These are phyloP conservation scores for Dendrocopos noguchii DNA, from an alignment of 2,113 vertebrate species.

Conservation along the genomic window DNA sequence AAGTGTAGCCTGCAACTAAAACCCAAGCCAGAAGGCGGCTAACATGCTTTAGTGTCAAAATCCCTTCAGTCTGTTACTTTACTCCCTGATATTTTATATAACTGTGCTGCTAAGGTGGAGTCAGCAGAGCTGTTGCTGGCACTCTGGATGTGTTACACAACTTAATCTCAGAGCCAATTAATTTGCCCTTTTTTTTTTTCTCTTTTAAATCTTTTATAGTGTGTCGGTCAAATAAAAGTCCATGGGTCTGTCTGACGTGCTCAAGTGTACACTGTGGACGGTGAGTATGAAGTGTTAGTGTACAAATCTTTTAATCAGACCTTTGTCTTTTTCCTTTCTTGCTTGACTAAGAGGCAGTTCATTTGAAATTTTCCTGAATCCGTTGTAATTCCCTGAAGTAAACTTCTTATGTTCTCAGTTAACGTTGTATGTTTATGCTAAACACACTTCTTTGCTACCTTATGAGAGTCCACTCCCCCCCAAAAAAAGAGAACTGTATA, in stretches of 20 bases:
- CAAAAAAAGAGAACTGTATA: not conserved
- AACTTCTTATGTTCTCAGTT: not conserved
- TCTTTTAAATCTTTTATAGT: constrained; percentile 76
- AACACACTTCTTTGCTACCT: not conserved
- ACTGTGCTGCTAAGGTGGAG: not conserved
- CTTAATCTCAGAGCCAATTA: not conserved
- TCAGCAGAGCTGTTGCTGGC: not conserved
- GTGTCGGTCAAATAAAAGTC: constrained; percentile 98
- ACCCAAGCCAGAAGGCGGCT: not conserved
- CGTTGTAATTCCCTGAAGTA: not conserved
- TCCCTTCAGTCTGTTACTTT: not conserved
- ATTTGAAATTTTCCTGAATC: not conserved
- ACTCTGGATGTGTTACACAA: not conserved
- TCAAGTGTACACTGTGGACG: constrained; percentile 96
- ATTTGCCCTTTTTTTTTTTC: not conserved
- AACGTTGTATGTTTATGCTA: not conserved
- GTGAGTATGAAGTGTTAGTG: constrained; percentile 69
- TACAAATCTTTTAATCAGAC: not conserved
- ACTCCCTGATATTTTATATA: not conserved
- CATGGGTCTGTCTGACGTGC: constrained; percentile 97
- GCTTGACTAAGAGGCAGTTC: not conserved
- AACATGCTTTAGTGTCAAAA: not conserved
- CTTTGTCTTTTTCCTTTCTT: not conserved
- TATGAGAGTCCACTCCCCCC: not conserved
- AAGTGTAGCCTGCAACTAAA: not conserved